These are phyloP conservation scores for Buphagus erythrorhynchus DNA, from an alignment of 2,797 vertebrate species.

Conservation along the genomic window DNA sequence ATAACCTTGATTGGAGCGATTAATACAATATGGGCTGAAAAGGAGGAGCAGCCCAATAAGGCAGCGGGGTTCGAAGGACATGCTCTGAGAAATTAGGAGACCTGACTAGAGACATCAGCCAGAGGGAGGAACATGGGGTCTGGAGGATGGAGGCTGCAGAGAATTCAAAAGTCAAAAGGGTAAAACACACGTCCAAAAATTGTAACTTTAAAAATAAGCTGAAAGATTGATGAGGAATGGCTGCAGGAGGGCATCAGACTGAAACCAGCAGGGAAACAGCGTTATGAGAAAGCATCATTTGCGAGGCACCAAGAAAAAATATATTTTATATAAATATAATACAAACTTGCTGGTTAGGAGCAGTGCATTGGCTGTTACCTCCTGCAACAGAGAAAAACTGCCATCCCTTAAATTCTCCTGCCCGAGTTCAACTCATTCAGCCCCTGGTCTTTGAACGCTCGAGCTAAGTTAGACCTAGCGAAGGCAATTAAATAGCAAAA, in stretches of 20 bases:
- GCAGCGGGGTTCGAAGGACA: not conserved
- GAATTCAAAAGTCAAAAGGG: not conserved
- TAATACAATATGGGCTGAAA: not conserved
- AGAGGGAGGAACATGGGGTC: not conserved
- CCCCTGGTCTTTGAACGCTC: not conserved
- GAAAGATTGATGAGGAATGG: not conserved
- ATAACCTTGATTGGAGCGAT: not conserved
- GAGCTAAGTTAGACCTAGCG: not conserved
- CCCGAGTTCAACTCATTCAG: not conserved
- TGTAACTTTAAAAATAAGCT: not conserved
- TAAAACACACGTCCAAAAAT: not conserved
- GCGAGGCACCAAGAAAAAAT: not conserved
- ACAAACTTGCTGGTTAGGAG: not conserved
- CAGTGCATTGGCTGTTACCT: not conserved
- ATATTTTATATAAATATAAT: not conserved
- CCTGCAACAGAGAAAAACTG: not conserved
- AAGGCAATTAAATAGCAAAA: constrained; percentile 42
- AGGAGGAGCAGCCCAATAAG: not conserved
- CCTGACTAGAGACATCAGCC: not conserved
- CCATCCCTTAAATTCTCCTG: not conserved
- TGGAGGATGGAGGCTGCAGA: not conserved
- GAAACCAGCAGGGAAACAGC: not conserved
- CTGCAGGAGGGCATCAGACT: not conserved
- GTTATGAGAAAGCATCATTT: not conserved
- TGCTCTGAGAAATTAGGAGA: not conserved